Percentiles rank a stretch among this genome's conserved stretches.
These are phyloP conservation scores for Drosophila asahinai DNA, from an alignment of 1,140 invertebrate species.

Conservation along the genomic window DNA sequence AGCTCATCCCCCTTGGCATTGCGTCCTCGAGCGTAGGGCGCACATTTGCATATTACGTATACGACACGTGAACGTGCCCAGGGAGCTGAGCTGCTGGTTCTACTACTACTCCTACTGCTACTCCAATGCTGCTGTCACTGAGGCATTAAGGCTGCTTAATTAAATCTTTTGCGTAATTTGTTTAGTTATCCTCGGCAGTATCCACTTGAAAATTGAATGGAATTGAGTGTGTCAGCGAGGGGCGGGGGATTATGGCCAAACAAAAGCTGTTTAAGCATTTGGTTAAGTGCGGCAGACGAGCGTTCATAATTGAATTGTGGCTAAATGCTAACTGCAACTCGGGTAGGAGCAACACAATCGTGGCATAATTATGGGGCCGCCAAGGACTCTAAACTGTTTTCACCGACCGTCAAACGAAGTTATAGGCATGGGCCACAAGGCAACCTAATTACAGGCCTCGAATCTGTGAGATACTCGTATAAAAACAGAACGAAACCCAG, in stretches of 20 bases:
- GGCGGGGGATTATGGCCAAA: conserved; percentile 28
- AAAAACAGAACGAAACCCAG: neutral
- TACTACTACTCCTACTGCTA: conserved; percentile 9
- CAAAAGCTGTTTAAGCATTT: conserved; percentile 61
- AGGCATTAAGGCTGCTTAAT: conserved; percentile 70
- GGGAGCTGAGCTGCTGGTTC: conserved; percentile 18
- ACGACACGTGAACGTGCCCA: conserved; percentile 69
- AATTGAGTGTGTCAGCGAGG: conserved; percentile 15
- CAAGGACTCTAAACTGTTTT: conserved; percentile 50
- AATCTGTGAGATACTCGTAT: neutral
- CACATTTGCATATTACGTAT: conserved; percentile 80
- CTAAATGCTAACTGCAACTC: conserved; percentile 66
- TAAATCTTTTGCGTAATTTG: conserved; percentile 82
- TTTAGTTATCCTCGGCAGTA: conserved; percentile 70
- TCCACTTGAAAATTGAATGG: conserved; percentile 75
- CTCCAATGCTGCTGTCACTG: conserved; percentile 49
- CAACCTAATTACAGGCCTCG: conserved; percentile 37
- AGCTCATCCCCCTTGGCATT: conserved; percentile 14
- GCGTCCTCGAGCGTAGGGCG: conserved; percentile 26
- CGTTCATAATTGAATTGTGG: conserved; percentile 67
- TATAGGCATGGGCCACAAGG: conserved; percentile 45
- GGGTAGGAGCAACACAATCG: conserved; percentile 56
- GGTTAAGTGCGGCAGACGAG: conserved; percentile 63
- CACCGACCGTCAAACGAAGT: conserved; percentile 41
- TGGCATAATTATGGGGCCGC: conserved; percentile 64